Base-by-base conservation (phyloP, 2,888 invertebrate species). In the Drosophila differens region DNA sequence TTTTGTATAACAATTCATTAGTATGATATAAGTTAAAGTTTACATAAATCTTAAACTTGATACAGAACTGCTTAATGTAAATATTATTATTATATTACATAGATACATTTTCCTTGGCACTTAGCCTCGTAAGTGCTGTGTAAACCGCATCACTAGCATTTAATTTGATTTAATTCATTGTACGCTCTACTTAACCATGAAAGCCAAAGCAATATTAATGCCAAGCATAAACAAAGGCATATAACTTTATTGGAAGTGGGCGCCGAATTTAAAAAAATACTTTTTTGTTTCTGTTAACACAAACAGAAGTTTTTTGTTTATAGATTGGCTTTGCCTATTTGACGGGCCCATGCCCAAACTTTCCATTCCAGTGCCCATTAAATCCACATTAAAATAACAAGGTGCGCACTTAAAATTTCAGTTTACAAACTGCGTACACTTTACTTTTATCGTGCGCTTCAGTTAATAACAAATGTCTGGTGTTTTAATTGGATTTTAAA, bases 301-400 rank as follows among this genome's bases (percentile, higher is more conserved):
- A 59, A 60, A 51, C 74, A 74, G 9, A 61, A 74, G 65, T 47
- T 22, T 22, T 52, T 77, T 62, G 33, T 58, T 69, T 22, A n/a
- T 47, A 22, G 47, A 72, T 76, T 62, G 60, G 55, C 39, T 68
- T 30, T 68, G 60, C 25, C 41, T 37, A 33, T 68, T 63, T 64
- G 53, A 44, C 52, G 59, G 33, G 49, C 25, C 22, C 35, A 35
- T 52, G 52, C 37, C 49, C 28, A 57, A 47, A 76, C 66, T 81
- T 76, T 76, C 77, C 77, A 65, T 74, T 81, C 64, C 54, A 57
- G 51, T 62, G 62, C 52, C 49, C 79, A 88, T 79, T 81, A 74
- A 79, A 88, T 52, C n/a, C 65, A 55, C 49, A 83, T 80, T 63
- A 80, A 74, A 62, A 66, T 55, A 69, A 70, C 55, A 37, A 39